Evolutionary conservation across 2,888 invertebrate species (phyloP).

Genomic region (Epistrophe eligans): DNA sequence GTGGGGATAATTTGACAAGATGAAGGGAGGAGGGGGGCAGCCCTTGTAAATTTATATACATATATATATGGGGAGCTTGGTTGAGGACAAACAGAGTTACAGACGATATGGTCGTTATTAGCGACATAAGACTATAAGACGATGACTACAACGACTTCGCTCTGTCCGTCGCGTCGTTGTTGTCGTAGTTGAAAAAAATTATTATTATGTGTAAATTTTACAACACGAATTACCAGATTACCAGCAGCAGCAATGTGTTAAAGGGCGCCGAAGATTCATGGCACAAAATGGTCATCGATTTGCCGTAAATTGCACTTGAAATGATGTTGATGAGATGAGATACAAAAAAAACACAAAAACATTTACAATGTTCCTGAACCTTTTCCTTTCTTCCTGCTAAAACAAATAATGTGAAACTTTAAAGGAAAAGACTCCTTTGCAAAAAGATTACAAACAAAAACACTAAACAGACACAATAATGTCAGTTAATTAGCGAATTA

Average conservation of each 20-base stretch:
- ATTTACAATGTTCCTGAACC: constrained; percentile 29
- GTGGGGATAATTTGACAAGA: constrained; percentile 7
- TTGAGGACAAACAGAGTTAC: constrained; percentile 26
- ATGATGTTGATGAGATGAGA: constrained; percentile 30
- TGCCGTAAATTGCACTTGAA: constrained; percentile 64
- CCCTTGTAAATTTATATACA: constrained; percentile 32
- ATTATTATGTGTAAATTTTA: constrained; percentile 53
- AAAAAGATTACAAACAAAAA: constrained; percentile 14
- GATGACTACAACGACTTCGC: background rate
- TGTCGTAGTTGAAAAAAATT: constrained; percentile 27
- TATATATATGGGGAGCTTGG: constrained; percentile 33
- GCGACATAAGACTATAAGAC: background rate
- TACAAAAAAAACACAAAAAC: constrained; percentile 1
- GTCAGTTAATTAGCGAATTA: constrained; percentile 45
- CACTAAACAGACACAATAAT: constrained; percentile 11
- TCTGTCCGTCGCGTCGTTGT: constrained; percentile 5
- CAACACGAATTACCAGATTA: constrained; percentile 49
- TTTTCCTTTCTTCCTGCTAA: background rate
- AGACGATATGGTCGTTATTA: constrained; percentile 14
- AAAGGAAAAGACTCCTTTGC: constrained; percentile 1
- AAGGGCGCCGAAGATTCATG: constrained; percentile 51
- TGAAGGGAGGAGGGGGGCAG: background rate
- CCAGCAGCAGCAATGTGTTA: constrained; percentile 22
- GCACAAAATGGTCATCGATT: constrained; percentile 55
- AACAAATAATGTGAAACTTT: constrained; percentile 13